Percentiles rank a stretch among this genome's conserved stretches.
Evolutionary conservation across 1,140 invertebrate genomes (phyloP).

Genomic region (Eumaeus atala): DNA sequence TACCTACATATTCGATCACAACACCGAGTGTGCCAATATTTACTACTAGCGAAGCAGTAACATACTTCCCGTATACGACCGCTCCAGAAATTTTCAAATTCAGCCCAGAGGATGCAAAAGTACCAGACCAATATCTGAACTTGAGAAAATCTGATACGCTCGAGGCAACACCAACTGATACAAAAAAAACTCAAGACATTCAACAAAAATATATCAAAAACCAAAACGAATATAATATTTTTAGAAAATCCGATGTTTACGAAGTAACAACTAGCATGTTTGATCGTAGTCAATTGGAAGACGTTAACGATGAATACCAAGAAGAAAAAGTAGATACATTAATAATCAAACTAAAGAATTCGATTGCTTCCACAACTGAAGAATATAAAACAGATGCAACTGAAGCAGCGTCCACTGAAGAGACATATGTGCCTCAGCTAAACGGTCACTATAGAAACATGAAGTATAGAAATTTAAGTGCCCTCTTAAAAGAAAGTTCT

Average conservation of each 20-base stretch:
- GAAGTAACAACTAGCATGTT: slow-evolving; percentile 15
- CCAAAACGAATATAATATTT: neutral
- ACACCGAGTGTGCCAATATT: slow-evolving; percentile 33
- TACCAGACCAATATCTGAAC: slow-evolving; percentile 49
- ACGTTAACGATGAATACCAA: slow-evolving; percentile 6
- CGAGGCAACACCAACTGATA: neutral
- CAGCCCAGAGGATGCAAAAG: slow-evolving; percentile 55
- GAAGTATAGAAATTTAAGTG: slow-evolving; percentile 39
- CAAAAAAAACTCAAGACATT: slow-evolving; percentile 15
- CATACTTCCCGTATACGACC: slow-evolving; percentile 27
- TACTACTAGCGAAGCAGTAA: slow-evolving; percentile 23
- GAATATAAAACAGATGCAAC: slow-evolving; percentile 18
- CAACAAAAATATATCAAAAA: slow-evolving; percentile 12
- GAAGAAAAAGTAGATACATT: slow-evolving; percentile 33
- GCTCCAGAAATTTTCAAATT: slow-evolving; percentile 56
- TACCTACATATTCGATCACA: slow-evolving; percentile 27
- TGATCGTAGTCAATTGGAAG: slow-evolving; percentile 3
- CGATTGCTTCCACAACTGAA: slow-evolving; percentile 29
- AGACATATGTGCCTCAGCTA: slow-evolving; percentile 49
- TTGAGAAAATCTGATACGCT: slow-evolving; percentile 21
- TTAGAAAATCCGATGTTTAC: slow-evolving; percentile 20
- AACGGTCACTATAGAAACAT: slow-evolving; percentile 58
- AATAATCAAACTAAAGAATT: slow-evolving; percentile 45
- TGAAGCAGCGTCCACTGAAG: slow-evolving; percentile 14
- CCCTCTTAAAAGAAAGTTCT: slow-evolving; percentile 38